Percentiles rank a stretch among this genome's conserved stretches.
Conservation (phyloP, 2,797 vertebrate genomes). For the Poliocrania exsul region DNA sequence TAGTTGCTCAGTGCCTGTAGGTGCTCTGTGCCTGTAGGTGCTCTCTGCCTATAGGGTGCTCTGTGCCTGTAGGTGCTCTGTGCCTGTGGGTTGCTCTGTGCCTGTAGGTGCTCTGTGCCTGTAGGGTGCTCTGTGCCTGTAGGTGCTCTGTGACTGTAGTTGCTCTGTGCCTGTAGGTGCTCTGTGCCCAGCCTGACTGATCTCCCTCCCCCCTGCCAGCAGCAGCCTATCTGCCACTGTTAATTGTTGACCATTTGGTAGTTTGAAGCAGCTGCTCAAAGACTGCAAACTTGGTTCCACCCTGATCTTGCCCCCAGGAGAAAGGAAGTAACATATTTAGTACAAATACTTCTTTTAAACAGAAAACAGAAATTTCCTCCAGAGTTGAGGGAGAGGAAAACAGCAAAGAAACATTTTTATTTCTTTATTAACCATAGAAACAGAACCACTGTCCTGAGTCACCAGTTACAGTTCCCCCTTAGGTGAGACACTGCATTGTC, state of each 20-base stretch:
- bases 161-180: too few species aligned
- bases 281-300: background rate
- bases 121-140: too few species aligned
- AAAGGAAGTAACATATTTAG: background rate
- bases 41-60: too few species aligned
- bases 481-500: background rate
- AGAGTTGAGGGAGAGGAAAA: background rate
- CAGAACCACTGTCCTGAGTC: background rate
- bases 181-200: background rate
- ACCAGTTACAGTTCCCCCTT: background rate
- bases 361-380: background rate
- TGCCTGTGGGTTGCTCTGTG: too few species aligned
- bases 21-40: too few species aligned
- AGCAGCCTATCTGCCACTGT: background rate
- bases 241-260: background rate
- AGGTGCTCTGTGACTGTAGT: too few species aligned
- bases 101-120: too few species aligned
- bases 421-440: constrained; percentile 9
- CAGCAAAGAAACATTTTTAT: background rate
- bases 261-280: background rate
- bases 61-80: too few species aligned
- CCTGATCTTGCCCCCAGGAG: background rate
- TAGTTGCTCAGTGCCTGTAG: too few species aligned
- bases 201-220: background rate
- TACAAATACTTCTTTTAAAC: background rate